Base-by-base conservation (phyloP, 2,888 invertebrate genomes). In the Tubulanus polymorphus region DNA sequence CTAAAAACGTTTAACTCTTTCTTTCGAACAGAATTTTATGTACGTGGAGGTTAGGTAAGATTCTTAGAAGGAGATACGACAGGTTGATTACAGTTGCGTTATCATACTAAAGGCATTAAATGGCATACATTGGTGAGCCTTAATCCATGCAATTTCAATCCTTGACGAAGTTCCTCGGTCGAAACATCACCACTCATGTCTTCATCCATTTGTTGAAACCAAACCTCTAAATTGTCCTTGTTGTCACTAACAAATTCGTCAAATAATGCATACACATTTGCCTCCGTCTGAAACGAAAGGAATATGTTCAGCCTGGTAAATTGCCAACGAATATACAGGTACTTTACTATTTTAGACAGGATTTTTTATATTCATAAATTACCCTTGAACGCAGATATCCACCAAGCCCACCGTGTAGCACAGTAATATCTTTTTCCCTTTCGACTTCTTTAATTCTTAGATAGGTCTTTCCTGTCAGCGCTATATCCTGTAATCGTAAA, bases 81-180 rank as follows among this genome's bases (percentile, higher is more conserved):
- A 23, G 6, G 26, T 26, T 1, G 3, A 10, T 51, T 51, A n/a
- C 18, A n/a, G 2, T 37, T 20, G 20, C 32, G 3, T 23, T 18
- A 12, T 32, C 1, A 15, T 18, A 12, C 35, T n/a, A 32, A 32
- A 32, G 41, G 6, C 41, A 41, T 23, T 50, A 15, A 29, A 41
- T n/a, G 35, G 60, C 74, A 60, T 65, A 75, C 75, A 68, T 65
- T 71, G 10, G 75, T 76, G 18, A 76, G 66, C 30, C 73, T 60
- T 1, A 76, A 66, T 20, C 75, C 75, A 10, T 69, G 67, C 32
- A 67, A 65, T 53, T 71, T 70, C n/a, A 76, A 61, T 26, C 71
- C 70, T 48, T 60, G 61, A 55, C 73, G 74, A 37, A 74, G 57
- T 54, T 76, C 75, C 27, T 75, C 75, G 5, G 65, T 53, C 1